Base-by-base conservation (phyloP, 1,140 invertebrate genomes). In the Xylocopa sonorina region DNA sequence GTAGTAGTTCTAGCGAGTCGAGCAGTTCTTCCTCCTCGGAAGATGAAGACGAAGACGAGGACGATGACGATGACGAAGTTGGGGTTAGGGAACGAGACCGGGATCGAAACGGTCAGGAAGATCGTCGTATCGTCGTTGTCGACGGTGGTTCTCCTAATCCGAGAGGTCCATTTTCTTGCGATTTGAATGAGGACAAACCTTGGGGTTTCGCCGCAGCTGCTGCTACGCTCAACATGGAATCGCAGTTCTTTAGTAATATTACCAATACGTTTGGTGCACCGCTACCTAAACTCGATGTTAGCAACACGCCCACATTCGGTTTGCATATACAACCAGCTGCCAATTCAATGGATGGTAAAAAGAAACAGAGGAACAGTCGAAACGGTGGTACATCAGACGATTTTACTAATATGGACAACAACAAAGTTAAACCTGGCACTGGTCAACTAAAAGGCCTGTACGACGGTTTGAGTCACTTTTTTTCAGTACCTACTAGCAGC, bases 391-490 rank as follows among this genome's bases (percentile, higher is more conserved):
- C n/a, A 60, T 29, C 77, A 34, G 46, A 14, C 24, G 29, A n/a
- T 6, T 74, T 58, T 24, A 10, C 50, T 9, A 86, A 64, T 32
- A 62, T 63, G 51, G 57, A 87, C 38, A 89, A 90, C 58, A 93
- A 93, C 68, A 93, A 93, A 63, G 91, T 84, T 12, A 88, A 94
- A 69, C 91, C 94, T 82, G 94, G 95, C 34, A 93, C 93, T 83
- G 94, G 95, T 9, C 96, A 96, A 81, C 89, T 97, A 16, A 96
- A 95, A 68, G 95, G 96, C 29, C 92, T 98, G 1, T 97, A 96
- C 92, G 97, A 98, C 90, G 97, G 97, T 3, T 93, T 98, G 12
- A 97, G 97, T 77, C 97, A 97, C 90, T 95, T 97, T 83, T 98
- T 97, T 88, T 95, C 96, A 51, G 94, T 95, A 34, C 94, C 95